A percentile compares a stretch with the other conserved stretches of the same genome.
Evolutionary conservation across 2,113 vertebrate genomes (phyloP).

Genomic region (Orycteropus afer): DNA sequence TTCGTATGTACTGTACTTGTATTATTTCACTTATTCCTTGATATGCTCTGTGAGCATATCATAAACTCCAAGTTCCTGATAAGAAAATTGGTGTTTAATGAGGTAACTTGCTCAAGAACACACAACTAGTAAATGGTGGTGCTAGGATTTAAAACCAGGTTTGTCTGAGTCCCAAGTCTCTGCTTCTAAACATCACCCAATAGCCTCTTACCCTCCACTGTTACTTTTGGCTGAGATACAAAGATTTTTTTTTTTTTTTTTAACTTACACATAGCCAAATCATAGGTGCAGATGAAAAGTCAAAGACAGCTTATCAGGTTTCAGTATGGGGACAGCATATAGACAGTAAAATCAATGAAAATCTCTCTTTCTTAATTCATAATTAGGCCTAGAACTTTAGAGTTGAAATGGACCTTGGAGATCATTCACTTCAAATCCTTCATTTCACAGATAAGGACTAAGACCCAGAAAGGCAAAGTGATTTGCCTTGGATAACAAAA

Average conservation of each 20-base stretch:
- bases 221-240: conserved; percentile 47
- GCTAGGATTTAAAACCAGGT: background rate
- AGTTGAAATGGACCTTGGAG: background rate
- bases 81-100: background rate
- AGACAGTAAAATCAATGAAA: background rate
- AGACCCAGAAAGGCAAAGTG: background rate
- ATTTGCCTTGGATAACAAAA: background rate
- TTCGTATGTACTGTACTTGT: rapidly evolving
- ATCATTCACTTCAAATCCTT: background rate
- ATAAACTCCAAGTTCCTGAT: background rate
- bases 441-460: background rate
- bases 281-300: background rate
- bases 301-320: background rate
- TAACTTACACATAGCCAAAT: background rate
- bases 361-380: background rate
- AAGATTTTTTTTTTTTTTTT: background rate
- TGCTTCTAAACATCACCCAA: conserved; percentile 7
- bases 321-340: background rate
- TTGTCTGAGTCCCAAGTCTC: background rate
- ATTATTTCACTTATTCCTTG: background rate
- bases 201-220: background rate
- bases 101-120: background rate
- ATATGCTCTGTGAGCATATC: background rate
- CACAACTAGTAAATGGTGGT: background rate
- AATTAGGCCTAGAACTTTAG: background rate